Conservation (phyloP, 2,888 invertebrate species). For the Penaeus monodon region DNA sequence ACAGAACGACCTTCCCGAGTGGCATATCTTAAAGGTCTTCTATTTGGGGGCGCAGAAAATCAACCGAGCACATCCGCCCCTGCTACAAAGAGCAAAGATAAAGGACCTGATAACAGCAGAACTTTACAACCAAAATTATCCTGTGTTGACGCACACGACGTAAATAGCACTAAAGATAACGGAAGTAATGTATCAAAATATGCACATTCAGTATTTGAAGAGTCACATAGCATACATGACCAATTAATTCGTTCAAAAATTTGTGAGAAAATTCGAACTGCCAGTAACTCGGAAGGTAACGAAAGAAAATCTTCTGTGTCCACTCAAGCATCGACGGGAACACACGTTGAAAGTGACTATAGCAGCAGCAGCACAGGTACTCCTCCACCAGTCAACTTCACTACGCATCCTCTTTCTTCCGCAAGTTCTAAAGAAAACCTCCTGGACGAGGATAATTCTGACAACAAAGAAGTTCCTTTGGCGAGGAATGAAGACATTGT, state of each 20-base stretch:
- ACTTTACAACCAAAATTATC: background rate
- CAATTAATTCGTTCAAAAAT: too few relatives aligned
- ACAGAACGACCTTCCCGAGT: conserved; percentile 45
- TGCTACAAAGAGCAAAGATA: too few relatives aligned
- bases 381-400: conserved; percentile 26
- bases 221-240: too few relatives aligned
- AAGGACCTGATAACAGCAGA: too few relatives aligned
- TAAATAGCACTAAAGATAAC: background rate
- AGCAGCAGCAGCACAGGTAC: background rate
- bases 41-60: background rate
- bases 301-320: background rate
- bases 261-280: too few relatives aligned
- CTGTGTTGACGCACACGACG: background rate
- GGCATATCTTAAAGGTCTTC: conserved; percentile 36
- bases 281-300: background rate
- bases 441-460: background rate
- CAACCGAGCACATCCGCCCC: too few relatives aligned
- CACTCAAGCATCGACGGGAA: background rate
- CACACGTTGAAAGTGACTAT: background rate
- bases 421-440: conserved; percentile 10
- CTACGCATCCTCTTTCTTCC: conserved; percentile 38
- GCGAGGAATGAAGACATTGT: background rate
- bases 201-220: too few relatives aligned
- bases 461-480: background rate
- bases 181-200: too few relatives aligned